These are phyloP conservation scores for Lepus oiostolus DNA, from an alignment of 2,797 vertebrate genomes.

Conservation along the genomic window DNA sequence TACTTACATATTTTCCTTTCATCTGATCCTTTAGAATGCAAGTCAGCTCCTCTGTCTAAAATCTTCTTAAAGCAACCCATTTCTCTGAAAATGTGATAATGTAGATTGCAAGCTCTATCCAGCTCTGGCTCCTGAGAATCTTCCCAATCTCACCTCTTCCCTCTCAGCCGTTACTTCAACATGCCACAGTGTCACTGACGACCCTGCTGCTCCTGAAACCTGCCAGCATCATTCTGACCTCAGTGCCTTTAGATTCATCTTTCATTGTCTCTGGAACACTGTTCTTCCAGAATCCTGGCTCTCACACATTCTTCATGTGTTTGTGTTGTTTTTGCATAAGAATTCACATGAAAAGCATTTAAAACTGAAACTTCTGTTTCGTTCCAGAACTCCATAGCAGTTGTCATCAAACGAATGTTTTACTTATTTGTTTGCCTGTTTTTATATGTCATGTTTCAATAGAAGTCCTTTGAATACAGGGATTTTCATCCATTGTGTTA, in stretches of 20 bases:
- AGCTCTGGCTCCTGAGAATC: background rate
- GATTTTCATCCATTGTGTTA: background rate
- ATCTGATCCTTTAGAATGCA: background rate
- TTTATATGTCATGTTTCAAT: background rate
- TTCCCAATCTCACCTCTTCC: background rate
- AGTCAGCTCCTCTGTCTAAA: background rate
- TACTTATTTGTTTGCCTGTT: background rate
- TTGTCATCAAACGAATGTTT: background rate
- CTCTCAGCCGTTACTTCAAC: background rate
- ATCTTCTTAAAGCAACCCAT: background rate
- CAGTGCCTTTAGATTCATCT: background rate
- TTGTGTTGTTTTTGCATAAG: background rate
- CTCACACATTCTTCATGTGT: background rate
- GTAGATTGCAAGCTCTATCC: fast-evolving
- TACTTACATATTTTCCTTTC: background rate
- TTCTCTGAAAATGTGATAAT: background rate
- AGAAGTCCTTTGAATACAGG: background rate
- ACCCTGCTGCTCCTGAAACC: background rate
- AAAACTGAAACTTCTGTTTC: background rate
- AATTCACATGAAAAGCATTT: background rate
- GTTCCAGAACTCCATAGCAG: background rate
- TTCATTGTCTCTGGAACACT: background rate
- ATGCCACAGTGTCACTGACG: fast-evolving
- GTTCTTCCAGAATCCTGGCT: too few species aligned
- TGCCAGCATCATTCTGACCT: background rate